Base-by-base conservation (phyloP, 1,140 invertebrate genomes). In the Bombus difficillimus region DNA sequence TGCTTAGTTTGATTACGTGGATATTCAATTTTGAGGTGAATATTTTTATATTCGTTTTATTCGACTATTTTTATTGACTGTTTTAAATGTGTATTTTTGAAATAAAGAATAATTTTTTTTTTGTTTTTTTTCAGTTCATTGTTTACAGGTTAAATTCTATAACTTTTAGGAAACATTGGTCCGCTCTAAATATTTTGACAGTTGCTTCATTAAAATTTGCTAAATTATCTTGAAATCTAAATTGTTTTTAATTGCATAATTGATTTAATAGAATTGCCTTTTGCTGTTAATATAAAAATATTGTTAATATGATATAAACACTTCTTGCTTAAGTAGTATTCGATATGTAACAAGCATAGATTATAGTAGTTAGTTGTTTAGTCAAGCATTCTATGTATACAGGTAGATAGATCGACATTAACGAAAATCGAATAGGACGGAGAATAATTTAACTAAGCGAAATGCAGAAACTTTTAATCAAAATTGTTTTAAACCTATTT, bases 401-500 rank as follows among this genome's bases (percentile, higher is more conserved):
- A 62, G 9, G 47, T 53, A 39, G 34, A 25, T 59, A 76, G 28
- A 76, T 57, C n/a, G 9, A 73, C 72, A 72, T 81, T 81, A 72
- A 81, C 18, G n/a, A 72, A 43, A 47, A 43, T n/a, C 25, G 34
- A 76, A 57, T 76, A 25, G 53, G 12, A 9, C 28, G 57, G 37
- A 25, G 37, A 39, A 62, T 57, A 62, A 77, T 77, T 77, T 62
- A 77, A 77, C 75, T 77, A n/a, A 37, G 25, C 9, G 53, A 76
- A 62, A 59, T 34, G 12, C 53, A 62, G 75, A 39, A 77, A 77
- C 53, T 77, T 77, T 77, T 77, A 77, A 77, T 77, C 75, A 77
- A 62, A 77, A 77, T 77, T 77, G 75, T 77, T 77, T 77, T 77
- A 59, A 77, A 77, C 75, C 75, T 59, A 77, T 77, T 77, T 77